These are phyloP conservation scores for Aphis craccivora DNA, from an alignment of 1,140 invertebrate species.

Conservation along the genomic window DNA sequence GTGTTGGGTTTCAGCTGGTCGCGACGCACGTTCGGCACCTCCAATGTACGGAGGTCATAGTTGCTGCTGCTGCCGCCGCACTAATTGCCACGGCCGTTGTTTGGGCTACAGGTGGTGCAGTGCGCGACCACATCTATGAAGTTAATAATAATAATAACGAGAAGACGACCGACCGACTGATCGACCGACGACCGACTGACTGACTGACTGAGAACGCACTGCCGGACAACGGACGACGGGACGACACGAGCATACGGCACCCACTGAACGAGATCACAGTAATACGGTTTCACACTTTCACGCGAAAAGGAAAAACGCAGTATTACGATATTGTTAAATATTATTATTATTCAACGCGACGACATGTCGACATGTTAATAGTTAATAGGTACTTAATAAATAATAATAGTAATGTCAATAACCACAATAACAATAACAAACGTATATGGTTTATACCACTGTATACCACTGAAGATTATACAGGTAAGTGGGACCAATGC, in stretches of 20 bases:
- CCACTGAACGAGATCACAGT: neutral
- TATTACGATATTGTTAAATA: neutral
- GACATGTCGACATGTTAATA: neutral
- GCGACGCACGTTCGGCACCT: neutral
- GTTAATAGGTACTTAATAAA: neutral
- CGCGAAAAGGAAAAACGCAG: neutral
- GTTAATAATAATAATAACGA: neutral
- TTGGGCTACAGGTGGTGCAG: neutral
- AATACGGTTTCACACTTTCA: neutral
- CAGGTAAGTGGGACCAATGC: neutral
- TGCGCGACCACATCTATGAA: conserved; percentile 34
- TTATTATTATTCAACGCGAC: neutral
- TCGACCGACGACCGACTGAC: no score
- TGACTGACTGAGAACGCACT: neutral
- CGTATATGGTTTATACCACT: neutral
- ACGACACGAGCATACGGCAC: neutral
- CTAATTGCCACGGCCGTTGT: neutral
- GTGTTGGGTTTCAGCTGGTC: conserved; percentile 28
- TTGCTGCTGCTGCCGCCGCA: neutral
- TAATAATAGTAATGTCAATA: neutral
- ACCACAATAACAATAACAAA: neutral
- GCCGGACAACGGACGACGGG: neutral
- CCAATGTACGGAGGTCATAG: neutral
- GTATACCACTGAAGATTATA: neutral
- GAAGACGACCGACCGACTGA: neutral